Percentiles rank a stretch among this genome's conserved stretches.
phyloP scores from a whole-genome alignment of 2,888 invertebrate genomes.

The Tenodera sinensis region DNA sequence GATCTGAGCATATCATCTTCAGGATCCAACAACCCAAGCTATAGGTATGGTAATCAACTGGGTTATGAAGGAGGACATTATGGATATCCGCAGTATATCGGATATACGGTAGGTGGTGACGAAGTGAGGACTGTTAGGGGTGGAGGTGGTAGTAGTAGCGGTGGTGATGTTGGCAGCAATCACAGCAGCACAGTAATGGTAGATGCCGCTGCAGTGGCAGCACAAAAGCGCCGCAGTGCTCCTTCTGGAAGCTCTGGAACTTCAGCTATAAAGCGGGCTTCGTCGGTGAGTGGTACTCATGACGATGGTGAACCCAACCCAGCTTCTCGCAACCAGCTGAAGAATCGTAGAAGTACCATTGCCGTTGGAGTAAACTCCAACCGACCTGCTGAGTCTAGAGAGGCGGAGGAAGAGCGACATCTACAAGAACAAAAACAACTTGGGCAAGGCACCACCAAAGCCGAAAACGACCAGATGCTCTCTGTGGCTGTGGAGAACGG shows the following conservation, averaged over 20 bases:
- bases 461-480: slow-evolving; percentile 12
- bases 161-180: not conserved
- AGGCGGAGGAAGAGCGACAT: slow-evolving; percentile 48
- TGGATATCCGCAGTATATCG: slow-evolving; percentile 62
- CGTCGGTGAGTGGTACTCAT: not conserved
- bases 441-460: slow-evolving; percentile 44
- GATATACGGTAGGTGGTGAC: slow-evolving; percentile 42
- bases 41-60: slow-evolving; percentile 76
- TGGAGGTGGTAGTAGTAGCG: not conserved
- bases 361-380: not conserved
- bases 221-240: not conserved
- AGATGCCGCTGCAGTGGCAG: not conserved
- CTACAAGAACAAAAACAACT: slow-evolving; percentile 50
- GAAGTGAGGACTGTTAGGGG: not conserved
- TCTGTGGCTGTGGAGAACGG: slow-evolving; percentile 30
- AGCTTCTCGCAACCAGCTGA: not conserved
- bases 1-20: slow-evolving; percentile 71
- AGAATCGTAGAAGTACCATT: not conserved
- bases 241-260: not conserved
- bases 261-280: not conserved
- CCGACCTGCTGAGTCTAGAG: slow-evolving; percentile 46
- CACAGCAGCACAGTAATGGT: not conserved
- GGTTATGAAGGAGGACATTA: slow-evolving; percentile 71
- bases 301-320: not conserved
- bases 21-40: slow-evolving; percentile 66